A percentile compares a stretch with the other conserved stretches of the same genome.
Evolutionary conservation across 2,113 vertebrate species (phyloP).

Genomic region (Cromileptes altivelis): DNA sequence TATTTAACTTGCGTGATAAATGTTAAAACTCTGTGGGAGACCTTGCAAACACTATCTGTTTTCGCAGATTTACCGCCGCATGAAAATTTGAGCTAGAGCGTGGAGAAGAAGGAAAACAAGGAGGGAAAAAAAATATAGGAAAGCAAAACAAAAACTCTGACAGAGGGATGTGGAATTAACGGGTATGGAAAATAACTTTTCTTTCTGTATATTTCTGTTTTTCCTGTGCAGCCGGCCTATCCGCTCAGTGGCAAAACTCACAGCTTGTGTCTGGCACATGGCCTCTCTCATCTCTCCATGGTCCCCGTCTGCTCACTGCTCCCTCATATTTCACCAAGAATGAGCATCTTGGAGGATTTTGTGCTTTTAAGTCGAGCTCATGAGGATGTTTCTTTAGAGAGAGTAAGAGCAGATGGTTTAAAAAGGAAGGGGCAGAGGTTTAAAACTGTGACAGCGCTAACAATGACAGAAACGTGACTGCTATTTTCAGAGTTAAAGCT

Average conservation of each 20-base stretch:
- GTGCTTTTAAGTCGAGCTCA: neutral
- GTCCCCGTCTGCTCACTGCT: neutral
- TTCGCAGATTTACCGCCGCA: slow-evolving; percentile 24
- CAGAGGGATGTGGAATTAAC: slow-evolving; percentile 39
- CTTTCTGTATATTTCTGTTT: slow-evolving; percentile 40
- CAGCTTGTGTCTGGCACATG: slow-evolving; percentile 51
- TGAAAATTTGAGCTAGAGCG: slow-evolving; percentile 18
- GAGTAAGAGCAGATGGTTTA: neutral
- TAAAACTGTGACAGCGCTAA: slow-evolving; percentile 2
- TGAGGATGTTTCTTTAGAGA: neutral
- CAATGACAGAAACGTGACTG: slow-evolving; percentile 17
- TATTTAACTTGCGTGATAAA: slow-evolving; percentile 25
- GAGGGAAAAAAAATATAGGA: slow-evolving; percentile 24
- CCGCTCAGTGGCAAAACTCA: slow-evolving; percentile 65
- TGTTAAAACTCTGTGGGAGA: slow-evolving; percentile 39
- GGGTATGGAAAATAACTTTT: slow-evolving; percentile 40
- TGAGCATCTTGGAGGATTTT: neutral
- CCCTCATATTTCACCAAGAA: slow-evolving; percentile 34
- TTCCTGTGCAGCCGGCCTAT: slow-evolving; percentile 34
- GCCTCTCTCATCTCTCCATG: slow-evolving; percentile 8
- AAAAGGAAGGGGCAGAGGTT: neutral
- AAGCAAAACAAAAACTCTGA: slow-evolving; percentile 47
- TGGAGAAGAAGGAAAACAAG: slow-evolving; percentile 34
- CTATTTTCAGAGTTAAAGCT: slow-evolving; percentile 32
- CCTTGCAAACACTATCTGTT: neutral